Percentiles rank a stretch among this genome's conserved stretches.
These are phyloP conservation scores for Drosophila jambulina DNA, from an alignment of 1,140 invertebrate species.

Conservation along the genomic window DNA sequence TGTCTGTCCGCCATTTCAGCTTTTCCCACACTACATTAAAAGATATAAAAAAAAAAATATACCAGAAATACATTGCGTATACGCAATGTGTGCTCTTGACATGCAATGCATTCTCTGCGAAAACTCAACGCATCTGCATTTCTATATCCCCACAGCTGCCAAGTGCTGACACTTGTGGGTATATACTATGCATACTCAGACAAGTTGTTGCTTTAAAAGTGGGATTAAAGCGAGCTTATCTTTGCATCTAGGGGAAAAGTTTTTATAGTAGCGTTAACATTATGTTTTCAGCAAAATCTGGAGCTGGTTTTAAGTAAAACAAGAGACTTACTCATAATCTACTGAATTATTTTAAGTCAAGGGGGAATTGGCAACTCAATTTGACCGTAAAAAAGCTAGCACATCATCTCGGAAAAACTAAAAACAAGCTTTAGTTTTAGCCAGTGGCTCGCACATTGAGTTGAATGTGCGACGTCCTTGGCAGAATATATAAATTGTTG, in stretches of 20 bases:
- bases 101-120: constrained; percentile 55
- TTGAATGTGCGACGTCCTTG: constrained; percentile 64
- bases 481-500: constrained; percentile 53
- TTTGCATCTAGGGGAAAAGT: constrained; percentile 22
- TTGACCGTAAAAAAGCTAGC: constrained; percentile 26
- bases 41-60: constrained; percentile 11
- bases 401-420: constrained; percentile 17
- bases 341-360: constrained; percentile 14
- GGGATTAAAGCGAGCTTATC: constrained; percentile 39
- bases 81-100: constrained; percentile 52
- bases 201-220: constrained; percentile 44
- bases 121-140: constrained; percentile 60
- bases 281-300: constrained; percentile 19
- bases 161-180: constrained; percentile 54
- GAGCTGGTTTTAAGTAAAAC: constrained; percentile 22
- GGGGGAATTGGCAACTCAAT: constrained; percentile 8
- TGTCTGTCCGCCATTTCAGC: constrained; percentile 13
- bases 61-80: constrained; percentile 57
- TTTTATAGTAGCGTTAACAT: constrained; percentile 1
- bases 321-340: constrained; percentile 18
- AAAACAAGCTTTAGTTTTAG: constrained; percentile 1
- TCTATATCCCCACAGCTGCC: constrained; percentile 53
- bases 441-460: constrained; percentile 12
- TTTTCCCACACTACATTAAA: constrained; percentile 26
- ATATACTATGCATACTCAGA: constrained; percentile 28